Percentiles rank a stretch among this genome's conserved stretches.
These are phyloP conservation scores for Phaetusa simplex DNA, from an alignment of 2,113 vertebrate genomes.

Conservation along the genomic window DNA sequence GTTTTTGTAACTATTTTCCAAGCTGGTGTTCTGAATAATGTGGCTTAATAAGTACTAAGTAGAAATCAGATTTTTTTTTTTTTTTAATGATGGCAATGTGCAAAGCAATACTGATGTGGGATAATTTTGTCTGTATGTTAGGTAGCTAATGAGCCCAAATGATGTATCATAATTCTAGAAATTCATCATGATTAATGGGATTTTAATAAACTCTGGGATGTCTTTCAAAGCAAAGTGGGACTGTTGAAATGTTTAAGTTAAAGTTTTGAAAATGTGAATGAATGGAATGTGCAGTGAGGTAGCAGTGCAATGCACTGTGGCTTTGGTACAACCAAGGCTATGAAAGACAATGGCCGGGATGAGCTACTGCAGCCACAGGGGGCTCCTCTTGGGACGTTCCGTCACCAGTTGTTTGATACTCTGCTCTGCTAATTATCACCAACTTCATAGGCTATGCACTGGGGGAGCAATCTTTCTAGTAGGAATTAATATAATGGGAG, in stretches of 20 bases:
- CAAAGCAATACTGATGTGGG: not conserved
- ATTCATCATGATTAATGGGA: not conserved
- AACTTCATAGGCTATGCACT: too few relatives aligned
- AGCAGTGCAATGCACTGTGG: not conserved
- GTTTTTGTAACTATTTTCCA: not conserved
- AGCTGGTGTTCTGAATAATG: conserved; percentile 49
- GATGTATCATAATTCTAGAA: not conserved
- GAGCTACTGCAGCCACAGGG: rapidly evolving
- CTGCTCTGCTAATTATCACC: not conserved
- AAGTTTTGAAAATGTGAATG: not conserved
- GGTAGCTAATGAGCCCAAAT: conserved; percentile 20
- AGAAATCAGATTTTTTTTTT: not conserved
- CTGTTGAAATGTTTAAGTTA: not conserved
- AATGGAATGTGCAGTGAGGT: rapidly evolving
- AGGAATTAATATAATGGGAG: not conserved
- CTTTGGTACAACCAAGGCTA: not conserved
- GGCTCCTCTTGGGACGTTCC: not conserved
- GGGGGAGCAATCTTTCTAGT: not conserved
- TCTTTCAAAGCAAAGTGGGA: not conserved
- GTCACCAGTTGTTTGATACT: not conserved
- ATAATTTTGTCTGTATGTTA: not conserved
- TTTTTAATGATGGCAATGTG: not conserved
- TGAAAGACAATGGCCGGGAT: not conserved
- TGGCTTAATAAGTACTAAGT: conserved; percentile 31
- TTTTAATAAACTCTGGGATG: not conserved